These are phyloP conservation scores for Pangasius krempfi DNA, from an alignment of 2,797 vertebrate genomes.

Conservation along the genomic window DNA sequence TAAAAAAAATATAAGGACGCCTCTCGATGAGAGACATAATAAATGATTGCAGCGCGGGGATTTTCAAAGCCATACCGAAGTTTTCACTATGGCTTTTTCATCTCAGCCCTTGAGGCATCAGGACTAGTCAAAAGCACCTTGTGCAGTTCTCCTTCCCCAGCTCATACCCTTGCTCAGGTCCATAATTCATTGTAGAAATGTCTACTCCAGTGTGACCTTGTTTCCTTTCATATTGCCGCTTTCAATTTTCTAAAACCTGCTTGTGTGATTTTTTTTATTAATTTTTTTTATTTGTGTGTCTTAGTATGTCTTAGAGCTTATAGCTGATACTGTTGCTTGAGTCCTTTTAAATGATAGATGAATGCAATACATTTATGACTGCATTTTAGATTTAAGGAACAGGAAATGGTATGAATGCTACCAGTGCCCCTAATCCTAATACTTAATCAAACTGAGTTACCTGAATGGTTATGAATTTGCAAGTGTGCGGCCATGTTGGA, in stretches of 20 bases:
- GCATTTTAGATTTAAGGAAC: not conserved
- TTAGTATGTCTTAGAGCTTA: constrained; percentile 58
- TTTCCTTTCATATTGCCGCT: constrained; percentile 65
- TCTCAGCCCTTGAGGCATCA: constrained; percentile 73
- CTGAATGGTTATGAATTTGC: not conserved
- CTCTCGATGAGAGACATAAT: constrained; percentile 15
- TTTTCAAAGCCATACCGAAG: constrained; percentile 70
- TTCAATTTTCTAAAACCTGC: constrained; percentile 22
- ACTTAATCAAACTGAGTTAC: not conserved
- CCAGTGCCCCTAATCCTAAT: not conserved
- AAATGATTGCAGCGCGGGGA: constrained; percentile 22
- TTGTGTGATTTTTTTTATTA: not conserved
- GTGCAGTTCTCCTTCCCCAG: constrained; percentile 68
- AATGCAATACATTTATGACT: not conserved
- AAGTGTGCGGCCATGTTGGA: not conserved
- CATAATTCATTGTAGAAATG: constrained; percentile 74
- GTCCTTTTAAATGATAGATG: not conserved
- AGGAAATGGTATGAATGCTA: not conserved
- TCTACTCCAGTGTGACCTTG: constrained; percentile 66
- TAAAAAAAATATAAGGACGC: not conserved
- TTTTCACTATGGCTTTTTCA: constrained; percentile 75
- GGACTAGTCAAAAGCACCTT: constrained; percentile 57
- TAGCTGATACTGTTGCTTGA: not conserved
- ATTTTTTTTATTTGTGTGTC: not conserved
- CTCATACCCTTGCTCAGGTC: constrained; percentile 69